Base-by-base conservation (phyloP, 2,888 invertebrate species). In the Portevinia maculata region DNA sequence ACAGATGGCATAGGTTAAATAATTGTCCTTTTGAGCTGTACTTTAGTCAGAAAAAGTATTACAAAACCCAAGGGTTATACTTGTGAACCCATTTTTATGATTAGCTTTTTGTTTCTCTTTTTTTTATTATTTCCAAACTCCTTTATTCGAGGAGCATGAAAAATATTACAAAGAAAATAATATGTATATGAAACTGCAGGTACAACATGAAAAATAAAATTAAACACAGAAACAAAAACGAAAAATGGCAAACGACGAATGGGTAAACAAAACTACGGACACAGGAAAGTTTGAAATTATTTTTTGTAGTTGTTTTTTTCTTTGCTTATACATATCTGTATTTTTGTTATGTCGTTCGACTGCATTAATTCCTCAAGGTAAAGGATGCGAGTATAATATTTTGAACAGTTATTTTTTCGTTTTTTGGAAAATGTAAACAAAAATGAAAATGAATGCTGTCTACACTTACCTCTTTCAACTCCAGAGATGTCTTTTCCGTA, bases 401-500 rank as follows among this genome's bases (percentile, higher is more conserved):
- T 57, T 46, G 3, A n/a, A 17, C 4, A 1, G 0, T 37, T 69
- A 75, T 44, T 53, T n/a, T n/a, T n/a, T n/a, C n/a, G n/a, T 65
- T 19, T 59, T 62, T 50, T 30, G 53, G 19, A 39, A 44, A 59
- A 64, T 41, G 57, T 48, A 76, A 70, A 65, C 30, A 69, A 55
- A 67, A 60, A 53, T 57, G 30, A 55, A 48, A 70, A 60, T 69
- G 59, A 21, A 62, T 53, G 39, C 46, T 30, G 39, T 39, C 34
- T 78, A 34, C 34, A 86, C 90, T 87, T 88, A 90, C 90, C 90
- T 89, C 89, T 89, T 88, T 90, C 89, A 89, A 90, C 89, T 89
- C 90, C 87, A 85, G 89, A 88, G 88, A 90, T 90, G 86, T 90
- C 90, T 90, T 90, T 90, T 90, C 90, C 90, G 90, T 90, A 90